phyloP scores from a whole-genome alignment of 2,888 invertebrate species.

The Mythimna vitellina region DNA sequence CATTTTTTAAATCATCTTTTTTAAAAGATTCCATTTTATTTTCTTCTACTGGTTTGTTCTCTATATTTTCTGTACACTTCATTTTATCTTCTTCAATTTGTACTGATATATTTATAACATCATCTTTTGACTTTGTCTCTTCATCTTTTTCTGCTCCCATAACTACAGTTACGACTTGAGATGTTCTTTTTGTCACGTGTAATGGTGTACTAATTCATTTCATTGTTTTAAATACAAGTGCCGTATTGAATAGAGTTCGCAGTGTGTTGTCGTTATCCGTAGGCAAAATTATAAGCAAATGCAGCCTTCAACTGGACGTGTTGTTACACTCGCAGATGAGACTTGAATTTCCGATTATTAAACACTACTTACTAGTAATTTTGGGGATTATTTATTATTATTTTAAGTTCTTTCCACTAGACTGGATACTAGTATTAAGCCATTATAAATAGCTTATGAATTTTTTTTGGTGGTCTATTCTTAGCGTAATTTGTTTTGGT shows the following conservation, averaged over 20 bases:
- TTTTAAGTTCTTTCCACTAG: not conserved
- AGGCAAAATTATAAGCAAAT: slow-evolving; percentile 17
- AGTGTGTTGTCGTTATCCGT: slow-evolving; percentile 32
- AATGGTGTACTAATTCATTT: slow-evolving; percentile 22
- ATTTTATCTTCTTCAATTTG: not conserved
- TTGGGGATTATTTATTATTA: not conserved
- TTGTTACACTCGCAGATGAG: not conserved
- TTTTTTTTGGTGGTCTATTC: slow-evolving; percentile 10
- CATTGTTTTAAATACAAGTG: slow-evolving; percentile 25
- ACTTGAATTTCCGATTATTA: not conserved
- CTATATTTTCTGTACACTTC: not conserved
- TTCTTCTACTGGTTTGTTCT: not conserved
- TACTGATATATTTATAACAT: not conserved
- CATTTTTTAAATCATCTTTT: not conserved
- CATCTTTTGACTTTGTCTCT: not conserved
- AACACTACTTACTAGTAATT: not conserved
- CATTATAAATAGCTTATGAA: slow-evolving; percentile 35
- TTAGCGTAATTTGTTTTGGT: not conserved
- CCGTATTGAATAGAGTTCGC: slow-evolving; percentile 4
- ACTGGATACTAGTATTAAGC: not conserved
- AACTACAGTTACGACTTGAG: not conserved
- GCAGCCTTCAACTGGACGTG: not conserved
- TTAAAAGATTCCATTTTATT: not conserved
- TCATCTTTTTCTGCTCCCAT: slow-evolving; percentile 28
- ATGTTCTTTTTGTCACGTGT: slow-evolving; percentile 32